These are phyloP conservation scores for Autographa pulchrina DNA, from an alignment of 2,888 invertebrate species.

Conservation along the genomic window DNA sequence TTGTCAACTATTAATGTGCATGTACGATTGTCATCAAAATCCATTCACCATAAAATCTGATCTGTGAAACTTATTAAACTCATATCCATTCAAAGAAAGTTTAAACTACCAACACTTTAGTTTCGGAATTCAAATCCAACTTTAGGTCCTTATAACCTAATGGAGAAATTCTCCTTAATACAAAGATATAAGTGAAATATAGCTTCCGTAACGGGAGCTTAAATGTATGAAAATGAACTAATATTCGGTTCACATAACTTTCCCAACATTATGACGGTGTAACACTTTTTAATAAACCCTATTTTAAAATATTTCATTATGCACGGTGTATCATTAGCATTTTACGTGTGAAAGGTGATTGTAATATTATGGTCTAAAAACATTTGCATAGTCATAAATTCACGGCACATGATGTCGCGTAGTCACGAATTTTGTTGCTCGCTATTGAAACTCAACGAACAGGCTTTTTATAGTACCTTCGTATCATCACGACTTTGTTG, in stretches of 20 bases:
- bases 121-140: not conserved
- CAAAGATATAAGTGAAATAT: no score
- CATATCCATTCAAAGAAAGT: not conserved
- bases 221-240: no score
- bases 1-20: no score
- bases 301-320: not conserved
- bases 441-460: not conserved
- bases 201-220: no score
- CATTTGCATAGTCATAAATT: slow-evolving; percentile 47
- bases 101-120: not conserved
- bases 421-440: slow-evolving; percentile 31
- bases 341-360: slow-evolving; percentile 26
- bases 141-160: no score
- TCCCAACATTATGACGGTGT: not conserved
- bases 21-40: no score
- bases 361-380: slow-evolving; percentile 18
- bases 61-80: not conserved
- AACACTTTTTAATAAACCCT: not conserved
- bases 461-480: not conserved
- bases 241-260: no score
- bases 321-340: slow-evolving; percentile 6
- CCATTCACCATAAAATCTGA: not conserved
- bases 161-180: no score
- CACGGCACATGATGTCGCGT: slow-evolving; percentile 20
- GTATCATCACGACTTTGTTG: not conserved